These are phyloP conservation scores for Pelvicachromis taeniatus DNA, from an alignment of 2,113 vertebrate species.

Conservation along the genomic window DNA sequence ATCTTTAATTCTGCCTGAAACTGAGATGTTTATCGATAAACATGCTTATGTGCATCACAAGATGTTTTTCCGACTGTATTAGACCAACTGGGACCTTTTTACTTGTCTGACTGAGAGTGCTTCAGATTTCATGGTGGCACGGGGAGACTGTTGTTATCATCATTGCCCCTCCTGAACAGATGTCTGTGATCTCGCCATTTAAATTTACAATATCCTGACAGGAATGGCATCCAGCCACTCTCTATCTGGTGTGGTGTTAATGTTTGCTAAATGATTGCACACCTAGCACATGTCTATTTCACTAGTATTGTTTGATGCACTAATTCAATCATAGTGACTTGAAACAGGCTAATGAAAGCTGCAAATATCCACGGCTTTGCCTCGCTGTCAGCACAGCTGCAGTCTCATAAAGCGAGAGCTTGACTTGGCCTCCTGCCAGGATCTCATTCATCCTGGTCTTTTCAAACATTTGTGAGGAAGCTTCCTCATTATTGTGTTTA, in stretches of 20 bases:
- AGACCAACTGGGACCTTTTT: neutral
- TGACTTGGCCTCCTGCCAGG: conserved; percentile 28
- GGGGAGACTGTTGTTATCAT: neutral
- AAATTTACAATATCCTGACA: conserved; percentile 34
- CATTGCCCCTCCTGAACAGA: neutral
- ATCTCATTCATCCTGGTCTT: conserved; percentile 39
- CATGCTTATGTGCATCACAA: neutral
- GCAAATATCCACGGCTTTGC: conserved; percentile 42
- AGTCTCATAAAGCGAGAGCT: conserved; percentile 34
- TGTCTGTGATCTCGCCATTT: conserved; percentile 10
- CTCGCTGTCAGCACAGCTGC: conserved; percentile 52
- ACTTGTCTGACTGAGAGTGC: neutral
- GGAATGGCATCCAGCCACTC: conserved; percentile 14
- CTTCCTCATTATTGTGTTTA: conserved; percentile 53
- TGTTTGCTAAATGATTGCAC: conserved; percentile 56
- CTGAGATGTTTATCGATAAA: neutral
- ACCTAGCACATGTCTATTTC: conserved; percentile 48
- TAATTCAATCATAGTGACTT: conserved; percentile 39
- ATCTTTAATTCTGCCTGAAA: neutral
- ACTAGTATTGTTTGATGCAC: conserved; percentile 25
- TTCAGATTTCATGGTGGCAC: neutral
- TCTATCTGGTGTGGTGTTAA: conserved; percentile 17
- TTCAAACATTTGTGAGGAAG: conserved; percentile 53
- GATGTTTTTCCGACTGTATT: neutral
- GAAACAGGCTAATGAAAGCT: conserved; percentile 36